phyloP scores from a whole-genome alignment of 1,140 invertebrate genomes.

The Diachasmimorpha longicaudata region DNA sequence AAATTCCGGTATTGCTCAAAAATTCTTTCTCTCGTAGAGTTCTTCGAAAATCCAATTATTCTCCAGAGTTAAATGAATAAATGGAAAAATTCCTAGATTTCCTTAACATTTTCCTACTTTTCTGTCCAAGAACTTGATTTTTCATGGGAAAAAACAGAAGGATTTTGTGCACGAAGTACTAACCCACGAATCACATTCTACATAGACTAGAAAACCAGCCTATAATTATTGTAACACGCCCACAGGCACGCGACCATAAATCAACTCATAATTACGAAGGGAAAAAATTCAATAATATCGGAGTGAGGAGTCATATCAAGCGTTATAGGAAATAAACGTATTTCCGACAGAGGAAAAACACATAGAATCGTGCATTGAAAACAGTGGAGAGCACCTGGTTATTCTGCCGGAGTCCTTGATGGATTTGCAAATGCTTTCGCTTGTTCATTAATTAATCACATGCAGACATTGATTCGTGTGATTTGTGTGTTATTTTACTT shows the following conservation, averaged over 20 bases:
- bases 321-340: background rate
- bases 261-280: background rate
- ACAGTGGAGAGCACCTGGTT: background rate
- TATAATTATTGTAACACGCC: conserved; percentile 1
- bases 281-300: background rate
- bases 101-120: too few relatives aligned
- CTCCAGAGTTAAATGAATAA: too few relatives aligned
- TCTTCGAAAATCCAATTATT: too few relatives aligned
- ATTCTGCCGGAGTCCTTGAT: background rate
- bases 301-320: background rate
- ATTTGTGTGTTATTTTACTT: background rate
- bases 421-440: background rate
- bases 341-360: background rate
- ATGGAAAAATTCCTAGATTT: too few relatives aligned
- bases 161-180: background rate
- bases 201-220: background rate
- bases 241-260: conserved; percentile 1
- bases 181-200: background rate
- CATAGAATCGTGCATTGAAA: background rate
- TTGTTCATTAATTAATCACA: conserved; percentile 5
- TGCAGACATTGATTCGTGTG: background rate
- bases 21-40: too few relatives aligned
- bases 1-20: too few relatives aligned
- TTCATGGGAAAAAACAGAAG: background rate
- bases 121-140: background rate